Evolutionary conservation across 2,888 invertebrate species (phyloP), one percentile per base, ranked within the genome.

Genomic region (Candidula unifasciata): DNA sequence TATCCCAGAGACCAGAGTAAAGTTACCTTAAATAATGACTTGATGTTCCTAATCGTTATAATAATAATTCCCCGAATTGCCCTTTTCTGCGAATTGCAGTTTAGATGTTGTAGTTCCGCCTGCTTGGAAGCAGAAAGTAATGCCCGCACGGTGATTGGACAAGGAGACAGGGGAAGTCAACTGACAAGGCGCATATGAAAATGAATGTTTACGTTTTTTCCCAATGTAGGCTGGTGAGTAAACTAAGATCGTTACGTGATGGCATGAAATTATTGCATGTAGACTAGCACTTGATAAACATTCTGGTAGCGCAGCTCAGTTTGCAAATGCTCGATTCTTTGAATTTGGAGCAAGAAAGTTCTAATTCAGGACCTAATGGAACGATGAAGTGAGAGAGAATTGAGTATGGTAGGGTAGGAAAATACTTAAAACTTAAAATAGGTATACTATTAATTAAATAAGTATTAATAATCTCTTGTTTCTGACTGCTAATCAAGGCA

Each of bases 191-290:
- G 27, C 44, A 79, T 80, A 80, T 80, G 80, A 80, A 80, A 80
- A 80, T 80, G 64, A 54, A 80, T 80, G 80, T 80, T 80, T 80
- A 80, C 80, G 68, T 80, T 80, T 68, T 35, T 69, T 69, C n/a
- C 33, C 54, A 21, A 80, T 80, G 64, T 60, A 35, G 35, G n/a
- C 64, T 78, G 35, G n/a, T 64, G 30, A 64, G 64, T 60, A 76
- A 60, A 13, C 76, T 24, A n/a, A 76, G 27, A 57, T 57, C 37
- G 13, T 21, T 52, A 24, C 2, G 27, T 44, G 44, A 27, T 18
- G n/a, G n/a, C 33, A 52, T 73, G 73, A 73, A 73, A 52, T 73
- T 73, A 44, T 44, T 73, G 73, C 73, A 21, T 73, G 73, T 44
- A 52, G 2, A 44, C n/a, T 52, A 27, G 44, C 44, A 52, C 44